Evolutionary conservation across 2,797 vertebrate species (phyloP), one percentile per base, ranked within the genome.

Genomic region (Enteromius trimaculatus): DNA sequence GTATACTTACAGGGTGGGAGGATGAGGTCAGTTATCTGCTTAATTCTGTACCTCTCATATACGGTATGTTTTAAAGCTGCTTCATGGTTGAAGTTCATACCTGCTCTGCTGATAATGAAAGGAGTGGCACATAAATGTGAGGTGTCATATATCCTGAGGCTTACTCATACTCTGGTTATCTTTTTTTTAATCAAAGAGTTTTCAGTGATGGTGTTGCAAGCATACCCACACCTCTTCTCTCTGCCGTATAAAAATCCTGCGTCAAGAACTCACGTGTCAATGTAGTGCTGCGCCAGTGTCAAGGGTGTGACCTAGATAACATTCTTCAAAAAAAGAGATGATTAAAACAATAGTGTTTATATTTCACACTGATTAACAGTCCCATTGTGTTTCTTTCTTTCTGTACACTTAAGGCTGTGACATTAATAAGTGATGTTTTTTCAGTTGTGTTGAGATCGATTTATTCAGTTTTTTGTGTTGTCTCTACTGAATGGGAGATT

Each of bases 101-200:
- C 64, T 66, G 44, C 62, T 79, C 26, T 53, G 13, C 11, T 23
- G 29, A 29, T n/a, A 64, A 26, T 74, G 44, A 51, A 37, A 79
- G 77, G 77, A 79, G 77, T 79, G 77, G 60, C 42, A 47, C 51
- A 31, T 21, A 6, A 74, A 39, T 31, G 29, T 79, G 60, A 82
- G 58, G 44, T 62, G 71, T 60, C 65, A 77, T 13, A 71, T 53
- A 85, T 85, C 75, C 80, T 74, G 37, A 77, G 80, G 26, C 75
- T 66, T 1, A 77, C 6, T 26, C 66, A 21, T 11, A 26, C n/a
- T 26, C n/a, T 76, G 19, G 14, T 39, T 69, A 60, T 84, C 70
- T 75, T 37, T 80, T 80, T 51, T 51, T 65, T 65, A 34, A 49
- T 47, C 51, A 64, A 6, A 39, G 17, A 17, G 11, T 72, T 49